Conservation (phyloP, 2,113 vertebrate species). For the Otocyon megalotis region DNA sequence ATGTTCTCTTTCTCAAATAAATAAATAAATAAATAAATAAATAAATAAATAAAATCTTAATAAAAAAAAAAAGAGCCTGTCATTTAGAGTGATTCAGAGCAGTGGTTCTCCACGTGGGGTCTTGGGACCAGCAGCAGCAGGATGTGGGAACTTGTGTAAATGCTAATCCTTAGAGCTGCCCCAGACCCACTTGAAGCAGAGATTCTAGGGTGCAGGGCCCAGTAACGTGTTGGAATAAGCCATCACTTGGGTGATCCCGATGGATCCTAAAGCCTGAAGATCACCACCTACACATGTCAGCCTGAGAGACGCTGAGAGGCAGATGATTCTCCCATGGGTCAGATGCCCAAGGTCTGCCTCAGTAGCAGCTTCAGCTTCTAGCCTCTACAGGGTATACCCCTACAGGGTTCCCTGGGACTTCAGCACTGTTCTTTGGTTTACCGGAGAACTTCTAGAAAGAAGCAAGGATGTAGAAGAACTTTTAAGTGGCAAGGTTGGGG, state of each 20-base stretch:
- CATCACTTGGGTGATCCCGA: not conserved
- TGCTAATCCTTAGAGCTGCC: not conserved
- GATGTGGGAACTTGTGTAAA: not conserved
- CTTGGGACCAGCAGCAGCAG: not conserved
- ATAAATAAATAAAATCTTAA: too few species aligned
- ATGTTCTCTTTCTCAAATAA: too few species aligned
- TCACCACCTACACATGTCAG: not conserved
- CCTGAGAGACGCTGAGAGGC: not conserved
- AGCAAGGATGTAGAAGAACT: not conserved
- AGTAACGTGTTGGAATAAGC: not conserved
- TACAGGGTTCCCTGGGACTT: not conserved
- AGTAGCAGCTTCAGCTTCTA: not conserved
- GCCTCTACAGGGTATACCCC: too few species aligned
- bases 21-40: too few species aligned
- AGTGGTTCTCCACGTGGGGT: not conserved
- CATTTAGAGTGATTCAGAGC: not conserved
- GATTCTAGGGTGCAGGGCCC: accelerated
- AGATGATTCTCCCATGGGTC: not conserved
- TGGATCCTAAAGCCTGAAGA: not conserved
- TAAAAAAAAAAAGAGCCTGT: not conserved
- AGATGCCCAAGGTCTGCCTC: not conserved
- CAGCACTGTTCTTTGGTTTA: not conserved
- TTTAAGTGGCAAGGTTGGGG: not conserved
- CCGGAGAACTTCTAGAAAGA: not conserved
- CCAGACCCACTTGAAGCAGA: not conserved